Conservation (phyloP, 2,888 invertebrate genomes). For the Oligia fasciuncula region DNA sequence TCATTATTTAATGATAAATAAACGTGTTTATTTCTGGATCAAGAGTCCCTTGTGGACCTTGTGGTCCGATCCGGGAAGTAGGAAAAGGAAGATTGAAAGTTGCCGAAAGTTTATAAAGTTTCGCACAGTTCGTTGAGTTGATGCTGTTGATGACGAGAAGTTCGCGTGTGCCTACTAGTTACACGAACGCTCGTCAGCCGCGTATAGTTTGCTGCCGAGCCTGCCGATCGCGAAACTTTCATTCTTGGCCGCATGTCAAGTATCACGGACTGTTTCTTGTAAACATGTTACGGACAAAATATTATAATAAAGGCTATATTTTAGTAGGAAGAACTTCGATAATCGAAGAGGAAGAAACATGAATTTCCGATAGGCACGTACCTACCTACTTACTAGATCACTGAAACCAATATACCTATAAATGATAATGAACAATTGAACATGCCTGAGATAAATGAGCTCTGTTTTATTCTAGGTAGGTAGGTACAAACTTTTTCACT, state of each 20-base stretch:
- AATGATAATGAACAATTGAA: not conserved
- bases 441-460: not conserved
- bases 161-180: not conserved
- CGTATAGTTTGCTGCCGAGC: slow-evolving; percentile 15
- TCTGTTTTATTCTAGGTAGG: no score
- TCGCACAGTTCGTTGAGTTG: not conserved
- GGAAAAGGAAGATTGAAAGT: slow-evolving; percentile 4
- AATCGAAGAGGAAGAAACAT: not conserved
- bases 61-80: not conserved
- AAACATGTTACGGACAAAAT: slow-evolving; percentile 31
- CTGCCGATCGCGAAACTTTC: slow-evolving; percentile 42
- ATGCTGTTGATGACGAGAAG: not conserved
- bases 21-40: not conserved
- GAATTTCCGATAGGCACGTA: no score
- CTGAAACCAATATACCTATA: not conserved
- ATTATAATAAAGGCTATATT: not conserved
- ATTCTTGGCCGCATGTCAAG: slow-evolving; percentile 47
- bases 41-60: not conserved
- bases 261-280: slow-evolving; percentile 17
- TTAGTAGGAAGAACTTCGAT: no score
- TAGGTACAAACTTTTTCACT: not conserved
- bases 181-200: slow-evolving; percentile 19
- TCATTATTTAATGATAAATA: not conserved
- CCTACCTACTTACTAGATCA: not conserved
- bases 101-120: slow-evolving; percentile 27